Evolutionary conservation across 35 echinoderm and acorn worm species (phyloP), one percentile per base, ranked within the genome.

Genomic region (Amphiura filiformis): DNA sequence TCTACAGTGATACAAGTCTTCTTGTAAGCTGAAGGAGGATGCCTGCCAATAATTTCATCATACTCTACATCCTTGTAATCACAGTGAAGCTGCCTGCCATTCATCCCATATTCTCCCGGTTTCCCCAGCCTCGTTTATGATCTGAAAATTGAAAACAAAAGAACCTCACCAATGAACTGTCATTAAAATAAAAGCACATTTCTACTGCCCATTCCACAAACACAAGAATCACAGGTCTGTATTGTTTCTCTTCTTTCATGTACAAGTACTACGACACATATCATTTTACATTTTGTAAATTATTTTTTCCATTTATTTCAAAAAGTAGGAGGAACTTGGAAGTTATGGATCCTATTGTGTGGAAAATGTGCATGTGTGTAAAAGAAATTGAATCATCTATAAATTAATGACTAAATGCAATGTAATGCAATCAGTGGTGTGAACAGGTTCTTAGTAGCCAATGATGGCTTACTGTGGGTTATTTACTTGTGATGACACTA

Each of bases 111-210:
- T 97, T 97, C 32, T 97, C 89, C 78, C 95, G 37, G 76, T 97
- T 97, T 84, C 92, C 95, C 81, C 92, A 97, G 76, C 95, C 95
- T 86, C 92, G 38, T 84, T 90, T 94, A 56, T 97, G 92, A 84
- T 94, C 95, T 97, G 89, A 35, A 37, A 89, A 86, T 76, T 64
- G 13, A 78, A 80, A 70, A 31, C 70, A 36, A 78, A n/a, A 78
- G 32, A 11, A 65, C 35, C 0, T 65, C 20, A 36, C 17, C 14
- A 35, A 52, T 49, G 23, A 84, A 89, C 32, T 34, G 65, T 39
- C 38, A 81, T 56, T n/a, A 11, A 28, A 7, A 80, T 11, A 52
- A 39, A 82, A 83, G 32, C 17, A 15, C 17, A 39, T 22, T 41
- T 36, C 13, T 35, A 35, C 39, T 37, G 15, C 14, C 11, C 11